Evolutionary conservation across 2,797 vertebrate genomes (phyloP).

Genomic region (Etheostoma nigrum): DNA sequence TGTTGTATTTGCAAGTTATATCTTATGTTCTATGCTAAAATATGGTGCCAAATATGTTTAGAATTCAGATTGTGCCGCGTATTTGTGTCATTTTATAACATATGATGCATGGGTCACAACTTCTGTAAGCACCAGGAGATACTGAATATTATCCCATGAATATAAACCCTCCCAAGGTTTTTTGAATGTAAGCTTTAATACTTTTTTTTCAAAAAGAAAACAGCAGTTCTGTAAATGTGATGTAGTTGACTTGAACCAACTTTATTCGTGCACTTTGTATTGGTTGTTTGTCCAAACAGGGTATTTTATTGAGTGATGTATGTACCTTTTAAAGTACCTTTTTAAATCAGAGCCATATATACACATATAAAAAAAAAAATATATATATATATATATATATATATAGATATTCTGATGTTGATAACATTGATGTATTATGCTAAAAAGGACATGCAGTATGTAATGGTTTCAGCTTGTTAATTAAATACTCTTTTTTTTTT

Average conservation of each 20-base stretch:
- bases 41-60: conserved; percentile 81
- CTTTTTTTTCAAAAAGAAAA: conserved; percentile 28
- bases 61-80: conserved; percentile 47
- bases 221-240: conserved; percentile 64
- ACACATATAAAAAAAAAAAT: too few species aligned
- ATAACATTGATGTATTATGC: conserved; percentile 69
- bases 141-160: conserved; percentile 43
- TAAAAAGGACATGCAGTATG: conserved; percentile 73
- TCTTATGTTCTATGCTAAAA: conserved; percentile 77
- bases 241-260: conserved; percentile 65
- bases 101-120: conserved; percentile 60
- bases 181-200: conserved; percentile 79
- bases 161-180: conserved; percentile 51
- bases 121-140: conserved; percentile 43
- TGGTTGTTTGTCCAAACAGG: conserved; percentile 74
- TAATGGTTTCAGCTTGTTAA: conserved; percentile 63
- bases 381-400: not conserved
- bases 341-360: conserved; percentile 78
- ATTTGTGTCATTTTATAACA: conserved; percentile 1
- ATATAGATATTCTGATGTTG: conserved; percentile 75
- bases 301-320: conserved; percentile 76
- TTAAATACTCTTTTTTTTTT: not conserved
- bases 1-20: conserved; percentile 69
- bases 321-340: conserved; percentile 48
- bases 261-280: conserved; percentile 79